These are phyloP conservation scores for Deladenus siricidicola DNA, from an alignment of 2,888 invertebrate species.

Conservation along the genomic window DNA sequence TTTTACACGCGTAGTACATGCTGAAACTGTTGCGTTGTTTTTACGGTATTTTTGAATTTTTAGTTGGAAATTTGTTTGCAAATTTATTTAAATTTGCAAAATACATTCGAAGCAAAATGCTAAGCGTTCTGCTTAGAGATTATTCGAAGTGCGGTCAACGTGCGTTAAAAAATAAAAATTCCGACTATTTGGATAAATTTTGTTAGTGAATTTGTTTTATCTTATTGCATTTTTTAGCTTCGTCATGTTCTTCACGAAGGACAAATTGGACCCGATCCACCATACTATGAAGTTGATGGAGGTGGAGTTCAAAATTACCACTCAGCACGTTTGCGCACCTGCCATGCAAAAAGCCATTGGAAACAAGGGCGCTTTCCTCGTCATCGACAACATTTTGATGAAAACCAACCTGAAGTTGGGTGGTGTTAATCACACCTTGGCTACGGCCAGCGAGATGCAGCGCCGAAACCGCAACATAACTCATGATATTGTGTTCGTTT, in stretches of 20 bases:
- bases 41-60: too few species aligned
- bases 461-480: background rate
- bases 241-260: constrained; percentile 20
- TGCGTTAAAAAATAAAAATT: too few species aligned
- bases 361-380: constrained; percentile 12
- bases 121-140: too few species aligned
- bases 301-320: constrained; percentile 22
- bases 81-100: too few species aligned
- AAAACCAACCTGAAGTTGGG: constrained; percentile 21
- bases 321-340: constrained; percentile 24
- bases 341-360: constrained; percentile 20
- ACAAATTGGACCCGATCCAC: constrained; percentile 24
- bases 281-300: constrained; percentile 26
- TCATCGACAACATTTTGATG: constrained; percentile 17
- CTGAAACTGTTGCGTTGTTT: too few species aligned
- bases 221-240: too few species aligned
- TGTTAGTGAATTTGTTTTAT: too few species aligned
- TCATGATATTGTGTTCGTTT: constrained; percentile 16
- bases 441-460: constrained; percentile 7
- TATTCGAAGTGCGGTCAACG: too few species aligned
- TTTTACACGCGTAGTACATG: too few species aligned
- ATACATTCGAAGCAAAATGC: too few species aligned
- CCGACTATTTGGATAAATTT: too few species aligned
- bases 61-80: too few species aligned
- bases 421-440: constrained; percentile 13